Evolutionary conservation across 2,797 vertebrate species (phyloP), one percentile per base, ranked within the genome.

Genomic region (Gastrophryne carolinensis): DNA sequence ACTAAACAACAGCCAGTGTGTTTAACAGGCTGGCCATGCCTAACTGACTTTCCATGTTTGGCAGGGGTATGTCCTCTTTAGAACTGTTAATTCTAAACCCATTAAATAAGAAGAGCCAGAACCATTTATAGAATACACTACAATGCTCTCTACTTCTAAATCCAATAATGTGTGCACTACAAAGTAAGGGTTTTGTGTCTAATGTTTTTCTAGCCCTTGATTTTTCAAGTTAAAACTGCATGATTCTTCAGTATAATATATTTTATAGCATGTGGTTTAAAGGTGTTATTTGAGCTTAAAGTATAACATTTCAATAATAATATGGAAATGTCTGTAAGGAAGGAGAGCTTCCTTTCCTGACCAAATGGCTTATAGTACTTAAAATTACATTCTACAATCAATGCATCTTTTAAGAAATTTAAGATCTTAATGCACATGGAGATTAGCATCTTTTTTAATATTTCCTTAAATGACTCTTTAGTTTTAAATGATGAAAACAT

Each of bases 241-340:
- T 8, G 23, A 26, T 63, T 34, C 17, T 9, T 41, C 26, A 15
- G 7, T 11, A 30, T 57, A 21, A 65, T 73, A 44, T 19, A 4
- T 73, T 65, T 65, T 39, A 73, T 49, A 60, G n/a, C 49, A 23
- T 54, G 30, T 63, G 37, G 50, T 63, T 44, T 27, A 44, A 70
- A 73, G 15, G 6, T 41, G 72, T 57, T 65, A 73, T 65, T 47
- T 57, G 61, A 73, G 37, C 61, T 73, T 65, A 57, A 73, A 73
- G 58, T 65, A 66, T 65, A 65, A n/a, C 27, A 54, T 57, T 65
- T 73, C 61, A 57, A 57, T 73, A 52, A 65, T 34, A 73, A 41
- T 39, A 37, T 62, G 24, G 58, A 62, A 61, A 37, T 72, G 63
- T 53, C 52, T 68, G 50, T 23, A 21, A 54, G 58, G 47, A 72